Base-by-base conservation (phyloP, 2,797 vertebrate genomes). In the Characodon lateralis region DNA sequence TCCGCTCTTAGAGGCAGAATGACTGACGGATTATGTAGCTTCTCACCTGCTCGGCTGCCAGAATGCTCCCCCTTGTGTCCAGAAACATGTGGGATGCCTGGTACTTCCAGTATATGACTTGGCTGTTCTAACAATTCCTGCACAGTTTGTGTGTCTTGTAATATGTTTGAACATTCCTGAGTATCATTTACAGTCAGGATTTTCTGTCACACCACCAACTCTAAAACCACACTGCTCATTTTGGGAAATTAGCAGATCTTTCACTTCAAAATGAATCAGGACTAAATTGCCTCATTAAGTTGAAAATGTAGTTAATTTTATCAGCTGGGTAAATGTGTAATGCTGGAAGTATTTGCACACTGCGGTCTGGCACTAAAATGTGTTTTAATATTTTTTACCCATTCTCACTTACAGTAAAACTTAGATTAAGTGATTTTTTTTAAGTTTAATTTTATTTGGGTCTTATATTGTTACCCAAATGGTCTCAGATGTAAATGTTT, bases 51-150 rank as follows among this genome's bases (percentile, higher is more conserved):
- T 80, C 51, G 9, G 70, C 84, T 89, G 86, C 82, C 86, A 84
- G 55, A 90, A 90, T 85, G 88, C 93, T 90, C 91, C 91, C 91
- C 71, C 91, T 93, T 75, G 85, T 92, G 92, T 91, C 79, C 76
- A 75, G 48, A n/a, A 9, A 14, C 39, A 59, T 73, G 31, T n/a
- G 28, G 28, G 76, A 72, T 58, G 41, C 51, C 50, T 9, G 48
- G 24, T 26, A 43, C 61, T 68, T 51, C 61, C 66, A 35, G 22
- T 22, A 26, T 31, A 71, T 43, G 46, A 59, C 59, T 74, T 35
- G 68, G 43, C 76, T 71, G 35, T 50, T 80, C 26, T 41, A 68
- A 51, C 20, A 22, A 70, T 31, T 4, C 16, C 6, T 41, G 28
- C 31, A 26, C 41, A 31, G 39, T 66, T 48, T 58, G 24, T 28